Evolutionary conservation across 2,888 invertebrate species (phyloP).

Genomic region (Ptilodon capucinus): DNA sequence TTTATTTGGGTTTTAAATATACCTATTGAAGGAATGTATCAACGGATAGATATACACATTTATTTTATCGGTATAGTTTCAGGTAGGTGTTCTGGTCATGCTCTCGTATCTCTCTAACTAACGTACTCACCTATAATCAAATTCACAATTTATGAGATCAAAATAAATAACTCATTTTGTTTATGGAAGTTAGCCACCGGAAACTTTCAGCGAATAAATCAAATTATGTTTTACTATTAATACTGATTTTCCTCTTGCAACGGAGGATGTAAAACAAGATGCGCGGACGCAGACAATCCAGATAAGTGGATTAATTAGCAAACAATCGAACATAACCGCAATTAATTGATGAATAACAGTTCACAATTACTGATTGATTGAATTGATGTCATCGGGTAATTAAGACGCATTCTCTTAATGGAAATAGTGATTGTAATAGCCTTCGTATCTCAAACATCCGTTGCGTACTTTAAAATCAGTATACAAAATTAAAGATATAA

Average conservation of each 20-base stretch:
- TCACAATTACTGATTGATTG: slow-evolving; percentile 4
- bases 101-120: background rate
- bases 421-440: background rate
- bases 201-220: background rate
- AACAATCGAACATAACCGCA: slow-evolving; percentile 19
- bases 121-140: background rate
- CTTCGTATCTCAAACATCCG: background rate
- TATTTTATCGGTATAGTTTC: too few species aligned
- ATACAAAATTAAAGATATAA: too few species aligned
- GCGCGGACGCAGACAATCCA: slow-evolving; percentile 6
- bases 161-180: background rate
- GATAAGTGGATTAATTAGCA: slow-evolving; percentile 17
- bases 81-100: background rate
- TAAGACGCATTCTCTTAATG: background rate
- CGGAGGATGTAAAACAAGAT: slow-evolving; percentile 9
- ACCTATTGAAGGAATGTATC: background rate
- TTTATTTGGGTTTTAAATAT: too few species aligned
- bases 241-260: background rate
- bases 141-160: background rate
- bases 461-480: too few species aligned
- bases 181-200: background rate
- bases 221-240: background rate
- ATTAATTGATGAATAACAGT: slow-evolving; percentile 26
- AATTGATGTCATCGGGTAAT: background rate
- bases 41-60: background rate